These are phyloP conservation scores for Xestia rhomboidea DNA, from an alignment of 2,888 invertebrate genomes.

Conservation along the genomic window DNA sequence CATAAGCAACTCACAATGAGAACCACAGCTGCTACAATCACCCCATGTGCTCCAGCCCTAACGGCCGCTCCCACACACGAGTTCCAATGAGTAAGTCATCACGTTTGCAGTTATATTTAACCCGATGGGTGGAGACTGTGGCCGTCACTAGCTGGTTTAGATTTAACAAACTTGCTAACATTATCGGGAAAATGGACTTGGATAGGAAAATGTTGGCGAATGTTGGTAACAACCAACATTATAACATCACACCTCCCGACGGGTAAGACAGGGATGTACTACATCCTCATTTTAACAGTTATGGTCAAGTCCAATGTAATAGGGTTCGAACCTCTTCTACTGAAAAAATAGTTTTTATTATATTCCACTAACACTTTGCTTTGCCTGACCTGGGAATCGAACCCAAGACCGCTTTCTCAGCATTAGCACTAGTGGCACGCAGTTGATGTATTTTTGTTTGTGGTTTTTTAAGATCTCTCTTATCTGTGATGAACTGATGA, in stretches of 20 bases:
- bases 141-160: slow-evolving; percentile 17
- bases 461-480: not conserved
- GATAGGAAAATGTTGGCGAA: not conserved
- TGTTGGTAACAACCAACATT: not conserved
- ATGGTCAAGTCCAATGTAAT: not conserved
- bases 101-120: slow-evolving; percentile 53
- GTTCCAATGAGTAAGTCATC: slow-evolving; percentile 50
- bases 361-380: not conserved
- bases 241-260: not conserved
- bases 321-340: not conserved
- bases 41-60: slow-evolving; percentile 19
- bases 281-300: not conserved
- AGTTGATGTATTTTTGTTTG: not conserved
- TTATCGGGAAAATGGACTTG: slow-evolving; percentile 1
- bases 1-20: not conserved
- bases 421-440: not conserved
- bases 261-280: not conserved
- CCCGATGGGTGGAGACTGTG: slow-evolving; percentile 23
- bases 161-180: slow-evolving; percentile 29
- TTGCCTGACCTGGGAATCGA: not conserved
- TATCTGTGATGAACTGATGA: not conserved
- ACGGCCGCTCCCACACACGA: slow-evolving; percentile 32
- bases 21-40: not conserved
- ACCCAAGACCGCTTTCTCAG: not conserved
- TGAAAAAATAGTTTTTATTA: not conserved